phyloP scores from a whole-genome alignment of 2,113 vertebrate genomes.

The Xiphias gladius region DNA sequence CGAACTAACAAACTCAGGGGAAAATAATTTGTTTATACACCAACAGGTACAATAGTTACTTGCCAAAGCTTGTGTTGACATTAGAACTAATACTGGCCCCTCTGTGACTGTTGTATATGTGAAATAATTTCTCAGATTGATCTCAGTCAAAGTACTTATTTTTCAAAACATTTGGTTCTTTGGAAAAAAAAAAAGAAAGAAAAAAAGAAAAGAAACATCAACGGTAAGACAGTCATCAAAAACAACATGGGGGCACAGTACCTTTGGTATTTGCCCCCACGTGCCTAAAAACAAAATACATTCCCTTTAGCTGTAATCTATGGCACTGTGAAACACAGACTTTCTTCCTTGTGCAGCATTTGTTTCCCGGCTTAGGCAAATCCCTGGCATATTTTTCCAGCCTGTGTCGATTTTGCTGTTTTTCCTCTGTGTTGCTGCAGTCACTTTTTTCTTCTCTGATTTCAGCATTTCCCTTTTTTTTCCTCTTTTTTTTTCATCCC shows the following conservation, averaged over 20 bases:
- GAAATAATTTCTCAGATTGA: background rate
- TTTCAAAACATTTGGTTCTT: background rate
- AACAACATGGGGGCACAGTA: slow-evolving; percentile 17
- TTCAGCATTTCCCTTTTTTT: slow-evolving; percentile 62
- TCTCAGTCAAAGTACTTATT: slow-evolving; percentile 5
- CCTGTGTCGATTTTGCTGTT: slow-evolving; percentile 49
- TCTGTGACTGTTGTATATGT: background rate
- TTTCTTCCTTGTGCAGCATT: slow-evolving; percentile 46
- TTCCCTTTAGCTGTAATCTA: slow-evolving; percentile 45
- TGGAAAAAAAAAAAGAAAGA: no score
- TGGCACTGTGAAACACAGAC: slow-evolving; percentile 40
- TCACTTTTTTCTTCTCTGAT: slow-evolving; percentile 61
- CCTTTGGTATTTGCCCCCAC: slow-evolving; percentile 4
- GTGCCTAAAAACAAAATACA: slow-evolving; percentile 21
- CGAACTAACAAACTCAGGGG: no score
- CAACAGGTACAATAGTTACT: no score
- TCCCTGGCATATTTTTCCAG: slow-evolving; percentile 69
- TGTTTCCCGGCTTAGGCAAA: slow-evolving; percentile 62
- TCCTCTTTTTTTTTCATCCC: slow-evolving; percentile 54
- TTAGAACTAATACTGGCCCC: background rate
- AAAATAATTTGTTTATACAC: no score
- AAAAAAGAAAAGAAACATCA: background rate
- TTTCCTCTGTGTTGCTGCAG: slow-evolving; percentile 21
- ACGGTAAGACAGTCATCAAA: slow-evolving; percentile 9
- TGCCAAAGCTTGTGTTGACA: background rate